Evolutionary conservation across 2,113 vertebrate species (phyloP).

Genomic region (Stomatorhinus ivindoensis): DNA sequence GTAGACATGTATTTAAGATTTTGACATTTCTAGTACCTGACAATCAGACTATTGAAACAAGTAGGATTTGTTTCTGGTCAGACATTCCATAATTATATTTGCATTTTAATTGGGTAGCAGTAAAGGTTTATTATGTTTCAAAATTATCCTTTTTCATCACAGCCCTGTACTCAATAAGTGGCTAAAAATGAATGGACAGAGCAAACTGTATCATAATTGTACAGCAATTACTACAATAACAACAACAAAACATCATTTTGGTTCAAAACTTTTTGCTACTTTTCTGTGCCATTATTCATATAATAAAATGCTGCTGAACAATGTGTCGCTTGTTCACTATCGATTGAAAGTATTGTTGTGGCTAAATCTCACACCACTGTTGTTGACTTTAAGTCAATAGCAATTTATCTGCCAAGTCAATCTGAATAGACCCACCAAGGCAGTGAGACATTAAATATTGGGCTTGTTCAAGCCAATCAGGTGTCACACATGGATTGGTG

Average conservation of each 20-base stretch:
- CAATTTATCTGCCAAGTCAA: slow-evolving; percentile 13
- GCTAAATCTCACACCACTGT: not conserved
- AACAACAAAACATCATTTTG: not conserved
- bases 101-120: not conserved
- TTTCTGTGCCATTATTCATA: not conserved
- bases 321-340: not conserved
- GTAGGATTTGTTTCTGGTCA: not conserved
- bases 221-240: not conserved
- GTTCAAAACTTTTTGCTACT: not conserved
- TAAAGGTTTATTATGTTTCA: not conserved
- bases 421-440: slow-evolving; percentile 4
- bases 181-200: not conserved
- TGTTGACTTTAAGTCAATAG: slow-evolving; percentile 13
- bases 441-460: slow-evolving; percentile 9
- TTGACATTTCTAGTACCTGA: not conserved
- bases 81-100: not conserved
- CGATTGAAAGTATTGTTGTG: not conserved
- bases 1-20: not conserved
- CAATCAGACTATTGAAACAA: not conserved
- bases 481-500: not conserved
- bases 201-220: not conserved
- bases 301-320: not conserved
- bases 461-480: not conserved
- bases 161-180: not conserved
- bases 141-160: not conserved